Evolutionary conservation across 2,797 vertebrate species (phyloP), one percentile per base, ranked within the genome.

Genomic region (Zalophus californianus): DNA sequence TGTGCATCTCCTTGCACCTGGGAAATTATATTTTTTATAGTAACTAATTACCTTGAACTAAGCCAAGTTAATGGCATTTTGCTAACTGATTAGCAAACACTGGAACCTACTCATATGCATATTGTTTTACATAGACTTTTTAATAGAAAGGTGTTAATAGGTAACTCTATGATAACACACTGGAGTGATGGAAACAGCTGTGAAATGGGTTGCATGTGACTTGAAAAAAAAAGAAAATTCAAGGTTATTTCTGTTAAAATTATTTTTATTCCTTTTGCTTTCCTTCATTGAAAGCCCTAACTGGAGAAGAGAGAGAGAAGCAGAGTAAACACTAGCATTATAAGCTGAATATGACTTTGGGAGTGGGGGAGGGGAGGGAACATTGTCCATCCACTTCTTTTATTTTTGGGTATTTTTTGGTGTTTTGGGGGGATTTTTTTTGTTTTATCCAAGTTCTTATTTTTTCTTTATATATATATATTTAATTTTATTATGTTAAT

Each of bases 41-140:
- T 80, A 95, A 98, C 93, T 50, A 97, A 97, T 97, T 97, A 95
- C 41, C 44, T 93, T 91, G 62, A 97, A 77, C n/a, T 75, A 41
- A 79, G 27, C 60, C 73, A 95, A 86, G 35, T 75, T 95, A 97
- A 92, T 96, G 32, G 14, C 27, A 29, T 92, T 90, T 86, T 92
- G 50, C 86, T 88, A 90, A 77, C 44, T 93, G 41, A 58, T 66
- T 70, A 96, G 38, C 20, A 88, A 94, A 70, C 16, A 92, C n/a
- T 54, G 32, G 14, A 48, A 60, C 5, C 12, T 64, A 60, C 9
- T 78, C 23, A 52, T 50, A 64, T 58, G 23, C 54, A 10, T 58
- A 66, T 88, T 90, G 29, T 85, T 84, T 73, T 89, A 62, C 68
- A 35, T 11, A 62, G 21, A 54, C 9, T 73, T 64, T 89, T 87